Evolutionary conservation across 2,113 vertebrate species (phyloP).

Genomic region (Octodon degus): DNA sequence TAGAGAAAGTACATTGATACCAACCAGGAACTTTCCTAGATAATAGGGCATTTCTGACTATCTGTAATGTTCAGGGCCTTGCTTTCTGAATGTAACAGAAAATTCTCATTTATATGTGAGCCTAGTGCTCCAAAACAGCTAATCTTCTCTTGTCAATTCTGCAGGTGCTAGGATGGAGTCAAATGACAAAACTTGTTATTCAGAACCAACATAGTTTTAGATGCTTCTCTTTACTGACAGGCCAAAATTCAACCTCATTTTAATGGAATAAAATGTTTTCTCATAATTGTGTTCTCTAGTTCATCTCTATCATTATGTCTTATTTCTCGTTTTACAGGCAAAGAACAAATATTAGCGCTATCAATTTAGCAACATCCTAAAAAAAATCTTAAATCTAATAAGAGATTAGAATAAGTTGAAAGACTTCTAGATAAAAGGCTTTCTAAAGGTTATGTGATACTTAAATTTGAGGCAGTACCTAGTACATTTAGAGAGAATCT

Average conservation of each 20-base stretch:
- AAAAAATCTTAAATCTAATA: conserved; percentile 35
- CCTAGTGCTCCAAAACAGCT: neutral
- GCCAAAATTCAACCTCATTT: neutral
- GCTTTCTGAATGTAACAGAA: neutral
- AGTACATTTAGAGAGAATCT: neutral
- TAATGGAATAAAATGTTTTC: neutral
- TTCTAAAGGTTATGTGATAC: neutral
- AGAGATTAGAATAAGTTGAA: neutral
- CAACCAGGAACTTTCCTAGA: neutral
- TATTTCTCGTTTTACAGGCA: neutral
- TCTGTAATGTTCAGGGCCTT: neutral
- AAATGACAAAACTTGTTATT: neutral
- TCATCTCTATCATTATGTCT: neutral
- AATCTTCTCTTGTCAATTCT: neutral
- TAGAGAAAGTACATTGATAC: neutral
- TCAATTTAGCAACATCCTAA: neutral
- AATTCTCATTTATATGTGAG: neutral
- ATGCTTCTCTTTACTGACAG: neutral
- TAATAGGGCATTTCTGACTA: neutral
- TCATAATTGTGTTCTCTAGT: neutral
- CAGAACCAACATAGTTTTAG: neutral
- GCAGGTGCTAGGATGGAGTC: neutral
- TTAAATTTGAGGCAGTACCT: neutral
- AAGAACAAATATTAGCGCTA: neutral
- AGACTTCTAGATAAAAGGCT: neutral